phyloP scores from a whole-genome alignment of 1,140 invertebrate species.

The Melanaphis sacchari region DNA sequence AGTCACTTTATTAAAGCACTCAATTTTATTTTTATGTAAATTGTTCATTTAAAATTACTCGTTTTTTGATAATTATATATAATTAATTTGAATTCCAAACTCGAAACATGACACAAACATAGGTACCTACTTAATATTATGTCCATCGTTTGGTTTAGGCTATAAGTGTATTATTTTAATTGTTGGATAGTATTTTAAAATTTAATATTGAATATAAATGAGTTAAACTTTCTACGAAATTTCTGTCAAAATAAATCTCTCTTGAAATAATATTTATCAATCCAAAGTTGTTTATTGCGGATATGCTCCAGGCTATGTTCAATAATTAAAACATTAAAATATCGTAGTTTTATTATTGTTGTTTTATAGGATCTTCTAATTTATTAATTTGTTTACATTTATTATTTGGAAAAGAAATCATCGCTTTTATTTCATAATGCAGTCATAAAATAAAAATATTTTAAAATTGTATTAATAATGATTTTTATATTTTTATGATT shows the following conservation, averaged over 20 bases:
- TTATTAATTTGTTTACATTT: constrained; percentile 17
- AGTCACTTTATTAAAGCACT: neutral
- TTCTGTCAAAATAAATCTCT: constrained; percentile 38
- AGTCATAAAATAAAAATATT: neutral
- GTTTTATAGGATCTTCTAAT: neutral
- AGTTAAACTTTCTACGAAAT: constrained; percentile 34
- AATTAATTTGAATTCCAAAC: constrained; percentile 4
- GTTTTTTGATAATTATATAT: neutral
- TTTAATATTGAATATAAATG: constrained; percentile 38
- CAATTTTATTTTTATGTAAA: neutral
- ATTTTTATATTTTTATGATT: neutral
- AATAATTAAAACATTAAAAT: constrained; percentile 19
- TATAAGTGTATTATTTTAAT: neutral
- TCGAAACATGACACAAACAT: neutral
- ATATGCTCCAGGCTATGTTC: constrained; percentile 24
- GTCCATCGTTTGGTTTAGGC: neutral
- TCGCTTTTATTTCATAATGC: neutral
- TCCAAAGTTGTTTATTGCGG: neutral
- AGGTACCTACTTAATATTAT: neutral
- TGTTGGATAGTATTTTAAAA: neutral
- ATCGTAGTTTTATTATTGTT: neutral
- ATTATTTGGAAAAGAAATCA: neutral
- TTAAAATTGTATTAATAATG: neutral
- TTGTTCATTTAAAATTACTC: neutral
- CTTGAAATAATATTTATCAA: constrained; percentile 28